Conservation (phyloP, 37 sponge, comb jelly and placozoan species). For the Beroe forskalii region DNA sequence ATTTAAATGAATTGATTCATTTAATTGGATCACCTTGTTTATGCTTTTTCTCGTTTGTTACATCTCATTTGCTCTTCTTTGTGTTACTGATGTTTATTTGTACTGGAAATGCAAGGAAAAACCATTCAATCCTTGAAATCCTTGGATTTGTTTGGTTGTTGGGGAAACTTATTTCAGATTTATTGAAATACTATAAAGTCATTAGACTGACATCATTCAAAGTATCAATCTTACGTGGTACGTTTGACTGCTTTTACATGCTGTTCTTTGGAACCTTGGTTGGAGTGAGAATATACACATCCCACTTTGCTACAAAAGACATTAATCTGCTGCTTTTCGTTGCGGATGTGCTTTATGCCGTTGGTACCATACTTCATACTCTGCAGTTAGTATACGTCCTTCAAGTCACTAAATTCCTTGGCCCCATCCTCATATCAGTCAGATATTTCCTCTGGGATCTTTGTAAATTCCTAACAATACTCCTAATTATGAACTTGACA, state of each 20-base stretch:
- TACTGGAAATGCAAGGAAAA: slow-evolving; percentile 9
- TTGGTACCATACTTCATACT: slow-evolving; percentile 9
- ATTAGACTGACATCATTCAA: slow-evolving; percentile 38
- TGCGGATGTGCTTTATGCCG: slow-evolving; percentile 38
- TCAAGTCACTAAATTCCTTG: slow-evolving; percentile 46
- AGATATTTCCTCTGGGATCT: slow-evolving; percentile 56
- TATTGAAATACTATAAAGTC: slow-evolving; percentile 58
- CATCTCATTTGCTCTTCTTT: slow-evolving; percentile 52
- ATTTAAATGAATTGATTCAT: slow-evolving; percentile 21
- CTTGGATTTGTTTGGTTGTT: neutral
- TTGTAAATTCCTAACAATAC: slow-evolving; percentile 25
- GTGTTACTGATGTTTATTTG: slow-evolving; percentile 35
- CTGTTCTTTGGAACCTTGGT: slow-evolving; percentile 4
- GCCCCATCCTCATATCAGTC: slow-evolving; percentile 41
- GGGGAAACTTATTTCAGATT: slow-evolving; percentile 48
- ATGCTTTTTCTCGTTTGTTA: slow-evolving; percentile 57
- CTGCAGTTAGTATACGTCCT: slow-evolving; percentile 37
- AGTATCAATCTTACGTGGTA: slow-evolving; percentile 3
- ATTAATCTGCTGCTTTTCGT: neutral
- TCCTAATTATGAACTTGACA: slow-evolving; percentile 26
- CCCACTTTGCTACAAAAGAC: neutral
- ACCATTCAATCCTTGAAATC: neutral
- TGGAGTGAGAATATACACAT: slow-evolving; percentile 20
- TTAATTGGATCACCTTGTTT: slow-evolving; percentile 37
- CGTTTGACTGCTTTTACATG: slow-evolving; percentile 13